Evolutionary conservation across 2,113 vertebrate species (phyloP).

Genomic region (Eretmochelys imbricata): DNA sequence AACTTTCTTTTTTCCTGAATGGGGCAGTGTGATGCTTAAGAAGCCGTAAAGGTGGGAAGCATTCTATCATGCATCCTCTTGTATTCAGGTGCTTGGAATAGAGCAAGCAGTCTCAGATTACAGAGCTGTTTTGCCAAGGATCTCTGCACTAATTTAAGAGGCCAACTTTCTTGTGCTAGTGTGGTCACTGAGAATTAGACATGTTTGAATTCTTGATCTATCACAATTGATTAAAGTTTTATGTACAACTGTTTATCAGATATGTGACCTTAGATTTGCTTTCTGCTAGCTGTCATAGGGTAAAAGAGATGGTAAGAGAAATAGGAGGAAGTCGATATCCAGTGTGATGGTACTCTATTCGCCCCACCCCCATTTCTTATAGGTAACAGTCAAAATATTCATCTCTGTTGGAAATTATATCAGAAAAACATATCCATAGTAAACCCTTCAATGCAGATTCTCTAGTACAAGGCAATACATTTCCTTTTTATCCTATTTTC

Average conservation of each 20-base stretch:
- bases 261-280: background rate
- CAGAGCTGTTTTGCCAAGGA: background rate
- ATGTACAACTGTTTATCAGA: background rate
- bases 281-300: conserved; percentile 14
- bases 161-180: background rate
- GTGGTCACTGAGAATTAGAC: background rate
- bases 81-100: background rate
- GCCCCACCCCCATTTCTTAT: background rate
- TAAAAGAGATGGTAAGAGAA: conserved; percentile 1
- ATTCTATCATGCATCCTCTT: conserved; percentile 27
- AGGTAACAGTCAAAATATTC: conserved; percentile 28
- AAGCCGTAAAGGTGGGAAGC: background rate
- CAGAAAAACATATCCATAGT: conserved; percentile 1
- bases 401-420: conserved; percentile 30
- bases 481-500: conserved; percentile 57
- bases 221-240: conserved; percentile 3
- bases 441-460: conserved; percentile 24
- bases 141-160: background rate
- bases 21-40: background rate
- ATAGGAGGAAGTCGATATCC: conserved; percentile 45
- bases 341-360: conserved; percentile 26
- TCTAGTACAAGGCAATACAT: conserved; percentile 58
- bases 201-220: background rate
- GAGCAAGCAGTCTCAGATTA: conserved; percentile 1
- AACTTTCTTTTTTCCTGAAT: background rate